phyloP scores from a whole-genome alignment of 2,113 vertebrate genomes.

The Acrocephalus arundinaceus region DNA sequence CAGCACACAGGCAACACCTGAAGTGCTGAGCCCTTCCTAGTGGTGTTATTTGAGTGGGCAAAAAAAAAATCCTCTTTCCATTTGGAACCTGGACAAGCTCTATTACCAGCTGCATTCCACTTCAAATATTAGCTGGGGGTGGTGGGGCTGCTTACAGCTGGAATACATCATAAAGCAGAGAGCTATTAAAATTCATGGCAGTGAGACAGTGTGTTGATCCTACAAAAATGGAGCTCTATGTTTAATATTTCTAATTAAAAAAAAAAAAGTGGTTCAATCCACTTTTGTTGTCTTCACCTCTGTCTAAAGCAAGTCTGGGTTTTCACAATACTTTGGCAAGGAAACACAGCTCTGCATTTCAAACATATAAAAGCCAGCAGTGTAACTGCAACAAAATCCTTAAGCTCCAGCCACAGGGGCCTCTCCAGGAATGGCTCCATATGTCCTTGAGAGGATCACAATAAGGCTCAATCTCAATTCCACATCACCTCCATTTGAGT shows the following conservation, averaged over 20 bases:
- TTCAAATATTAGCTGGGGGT: constrained; percentile 62
- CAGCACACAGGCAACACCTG: constrained; percentile 68
- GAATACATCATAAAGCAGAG: constrained; percentile 67
- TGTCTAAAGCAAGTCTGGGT: constrained; percentile 51
- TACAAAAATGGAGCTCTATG: constrained; percentile 38
- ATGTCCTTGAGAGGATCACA: constrained; percentile 34
- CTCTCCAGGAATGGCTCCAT: constrained; percentile 35
- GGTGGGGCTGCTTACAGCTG: constrained; percentile 67
- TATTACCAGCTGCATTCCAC: constrained; percentile 65
- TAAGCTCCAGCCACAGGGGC: not conserved
- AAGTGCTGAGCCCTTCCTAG: constrained; percentile 29
- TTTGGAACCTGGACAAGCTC: constrained; percentile 60
- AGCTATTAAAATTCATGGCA: constrained; percentile 56
- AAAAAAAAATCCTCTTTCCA: constrained; percentile 20
- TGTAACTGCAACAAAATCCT: constrained; percentile 45
- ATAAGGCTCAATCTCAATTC: not conserved
- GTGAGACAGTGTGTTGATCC: constrained; percentile 46
- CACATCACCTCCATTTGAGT: not conserved
- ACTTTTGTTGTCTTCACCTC: constrained; percentile 66
- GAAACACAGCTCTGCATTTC: constrained; percentile 14
- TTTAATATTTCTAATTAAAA: constrained; percentile 65
- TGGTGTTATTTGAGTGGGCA: constrained; percentile 40
- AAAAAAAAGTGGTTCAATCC: constrained; percentile 26
- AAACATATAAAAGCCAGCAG: constrained; percentile 36
- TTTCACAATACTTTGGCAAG: constrained; percentile 60